These are phyloP conservation scores for Chiloscyllium punctatum DNA, from an alignment of 2,797 vertebrate genomes.

Conservation along the genomic window DNA sequence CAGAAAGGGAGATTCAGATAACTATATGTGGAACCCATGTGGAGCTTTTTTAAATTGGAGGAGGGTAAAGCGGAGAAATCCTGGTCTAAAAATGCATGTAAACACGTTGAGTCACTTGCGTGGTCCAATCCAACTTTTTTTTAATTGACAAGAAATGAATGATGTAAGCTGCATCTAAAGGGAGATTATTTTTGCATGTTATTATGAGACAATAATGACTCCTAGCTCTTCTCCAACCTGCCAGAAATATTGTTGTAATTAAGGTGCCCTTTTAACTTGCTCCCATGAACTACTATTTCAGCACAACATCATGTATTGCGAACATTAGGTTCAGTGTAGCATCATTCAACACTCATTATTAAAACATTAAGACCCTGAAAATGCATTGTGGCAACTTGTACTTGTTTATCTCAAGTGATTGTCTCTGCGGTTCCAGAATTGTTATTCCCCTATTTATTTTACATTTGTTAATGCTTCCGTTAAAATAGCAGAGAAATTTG, in stretches of 20 bases:
- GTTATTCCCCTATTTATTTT: background rate
- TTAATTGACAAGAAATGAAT: background rate
- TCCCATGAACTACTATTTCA: background rate
- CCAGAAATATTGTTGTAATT: background rate
- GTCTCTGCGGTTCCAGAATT: background rate
- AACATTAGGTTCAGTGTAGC: background rate
- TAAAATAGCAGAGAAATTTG: background rate
- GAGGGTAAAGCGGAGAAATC: background rate
- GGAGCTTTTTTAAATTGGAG: background rate
- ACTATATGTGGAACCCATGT: background rate
- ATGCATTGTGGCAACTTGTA: background rate
- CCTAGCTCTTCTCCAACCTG: background rate
- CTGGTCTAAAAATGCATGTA: background rate
- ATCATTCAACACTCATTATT: background rate
- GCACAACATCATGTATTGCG: background rate
- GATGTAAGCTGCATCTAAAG: background rate
- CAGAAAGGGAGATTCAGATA: background rate
- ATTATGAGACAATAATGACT: background rate
- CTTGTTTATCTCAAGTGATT: background rate
- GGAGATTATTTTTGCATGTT: background rate
- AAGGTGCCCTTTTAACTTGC: background rate
- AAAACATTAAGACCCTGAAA: background rate
- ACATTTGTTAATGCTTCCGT: background rate
- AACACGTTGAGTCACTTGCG: background rate
- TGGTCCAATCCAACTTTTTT: background rate